phyloP scores from a whole-genome alignment of 2,888 invertebrate species.

The Byasa hedistus region DNA sequence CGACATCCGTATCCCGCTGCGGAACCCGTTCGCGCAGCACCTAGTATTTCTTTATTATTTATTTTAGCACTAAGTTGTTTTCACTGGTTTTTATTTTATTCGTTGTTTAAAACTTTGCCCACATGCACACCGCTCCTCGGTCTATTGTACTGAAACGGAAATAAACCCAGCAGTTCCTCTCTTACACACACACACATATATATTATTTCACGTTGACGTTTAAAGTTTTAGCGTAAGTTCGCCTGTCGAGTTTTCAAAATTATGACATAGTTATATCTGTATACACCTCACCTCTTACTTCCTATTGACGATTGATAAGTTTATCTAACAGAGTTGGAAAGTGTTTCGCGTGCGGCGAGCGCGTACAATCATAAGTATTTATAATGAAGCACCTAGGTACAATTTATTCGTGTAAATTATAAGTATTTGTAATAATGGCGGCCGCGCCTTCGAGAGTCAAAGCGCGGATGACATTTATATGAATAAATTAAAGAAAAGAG shows the following conservation, averaged over 20 bases:
- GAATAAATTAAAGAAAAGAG: neutral
- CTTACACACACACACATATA: neutral
- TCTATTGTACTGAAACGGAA: neutral
- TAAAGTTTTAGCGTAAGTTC: neutral
- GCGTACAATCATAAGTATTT: slow-evolving; percentile 28
- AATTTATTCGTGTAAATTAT: slow-evolving; percentile 51
- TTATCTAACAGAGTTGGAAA: slow-evolving; percentile 16
- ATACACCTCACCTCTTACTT: slow-evolving; percentile 1
- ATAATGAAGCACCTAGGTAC: slow-evolving; percentile 65
- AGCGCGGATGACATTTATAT: slow-evolving; percentile 10
- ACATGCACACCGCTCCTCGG: neutral
- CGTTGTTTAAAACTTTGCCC: neutral
- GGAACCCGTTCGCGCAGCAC: slow-evolving; percentile 44
- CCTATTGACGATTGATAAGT: slow-evolving; percentile 7
- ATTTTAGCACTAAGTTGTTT: slow-evolving; percentile 35
- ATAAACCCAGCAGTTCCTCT: slow-evolving; percentile 2
- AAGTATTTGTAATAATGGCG: slow-evolving; percentile 39
- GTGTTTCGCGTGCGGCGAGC: slow-evolving; percentile 25
- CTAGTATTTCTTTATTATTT: slow-evolving; percentile 50
- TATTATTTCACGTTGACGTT: slow-evolving; percentile 3
- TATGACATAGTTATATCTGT: slow-evolving; percentile 5
- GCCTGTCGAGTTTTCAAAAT: slow-evolving; percentile 14
- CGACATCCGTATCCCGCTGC: slow-evolving; percentile 42
- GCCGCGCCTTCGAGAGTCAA: slow-evolving; percentile 41
- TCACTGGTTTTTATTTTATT: slow-evolving; percentile 6